Percentiles rank a stretch among this genome's conserved stretches.
phyloP scores from a whole-genome alignment of 1,140 invertebrate genomes.

The Andrena cerasifolii region DNA sequence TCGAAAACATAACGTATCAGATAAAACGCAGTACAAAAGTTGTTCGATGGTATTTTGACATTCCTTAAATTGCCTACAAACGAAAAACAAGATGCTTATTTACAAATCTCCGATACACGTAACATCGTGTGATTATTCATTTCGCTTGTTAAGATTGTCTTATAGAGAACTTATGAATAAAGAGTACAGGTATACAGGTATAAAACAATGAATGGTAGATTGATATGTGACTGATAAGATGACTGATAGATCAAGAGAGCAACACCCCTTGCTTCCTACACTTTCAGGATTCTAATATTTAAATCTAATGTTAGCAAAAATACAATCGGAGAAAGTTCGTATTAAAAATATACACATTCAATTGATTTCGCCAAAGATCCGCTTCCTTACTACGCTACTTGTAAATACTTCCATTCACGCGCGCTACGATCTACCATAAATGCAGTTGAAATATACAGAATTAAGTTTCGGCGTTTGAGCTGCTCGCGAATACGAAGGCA shows the following conservation, averaged over 20 bases:
- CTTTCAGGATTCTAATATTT: not conserved
- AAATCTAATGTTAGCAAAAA: slow-evolving; percentile 1
- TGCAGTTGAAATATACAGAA: slow-evolving; percentile 22
- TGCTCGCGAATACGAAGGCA: slow-evolving; percentile 36
- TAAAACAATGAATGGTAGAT: not conserved
- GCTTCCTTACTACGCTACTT: not conserved
- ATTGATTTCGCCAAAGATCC: slow-evolving; percentile 29
- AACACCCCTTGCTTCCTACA: not conserved
- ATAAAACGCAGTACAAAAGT: not conserved
- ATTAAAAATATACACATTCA: slow-evolving; percentile 43
- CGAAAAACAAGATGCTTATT: not conserved
- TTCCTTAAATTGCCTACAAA: not conserved
- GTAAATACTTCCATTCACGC: not conserved
- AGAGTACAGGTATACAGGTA: not conserved
- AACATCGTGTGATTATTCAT: not conserved
- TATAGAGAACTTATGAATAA: not conserved
- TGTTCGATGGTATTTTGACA: not conserved
- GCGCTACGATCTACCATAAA: not conserved
- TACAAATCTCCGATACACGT: not conserved
- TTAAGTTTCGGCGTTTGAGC: not conserved
- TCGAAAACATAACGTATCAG: slow-evolving; percentile 2
- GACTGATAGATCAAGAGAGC: not conserved
- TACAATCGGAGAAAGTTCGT: slow-evolving; percentile 5
- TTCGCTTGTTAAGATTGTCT: not conserved
- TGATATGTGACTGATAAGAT: slow-evolving; percentile 2